A percentile compares a stretch with the other conserved stretches of the same genome.
These are phyloP conservation scores for Mastomys coucha DNA, from an alignment of 2,113 vertebrate genomes.

Conservation along the genomic window DNA sequence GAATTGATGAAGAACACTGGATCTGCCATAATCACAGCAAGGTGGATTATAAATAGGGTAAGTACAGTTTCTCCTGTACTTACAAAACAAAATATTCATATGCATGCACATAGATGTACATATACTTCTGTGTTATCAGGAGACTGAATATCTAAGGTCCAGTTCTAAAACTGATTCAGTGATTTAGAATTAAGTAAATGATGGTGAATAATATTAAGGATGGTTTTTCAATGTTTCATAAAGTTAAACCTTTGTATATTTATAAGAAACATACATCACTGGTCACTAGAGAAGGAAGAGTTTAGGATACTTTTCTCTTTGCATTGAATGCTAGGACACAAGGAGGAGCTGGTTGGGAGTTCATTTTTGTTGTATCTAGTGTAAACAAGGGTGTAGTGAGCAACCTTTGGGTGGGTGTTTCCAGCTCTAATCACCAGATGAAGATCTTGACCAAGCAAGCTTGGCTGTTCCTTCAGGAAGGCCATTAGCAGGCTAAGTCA, in stretches of 20 bases:
- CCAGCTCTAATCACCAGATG: not conserved
- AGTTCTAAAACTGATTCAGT: constrained; percentile 39
- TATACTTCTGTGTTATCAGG: not conserved
- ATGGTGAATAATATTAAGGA: not conserved
- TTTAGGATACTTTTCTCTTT: not conserved
- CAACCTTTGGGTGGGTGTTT: not conserved
- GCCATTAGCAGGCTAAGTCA: not conserved
- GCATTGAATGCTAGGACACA: not conserved
- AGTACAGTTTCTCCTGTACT: not conserved
- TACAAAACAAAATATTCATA: not conserved
- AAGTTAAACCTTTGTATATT: not conserved
- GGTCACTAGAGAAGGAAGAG: not conserved
- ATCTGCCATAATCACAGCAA: not conserved
- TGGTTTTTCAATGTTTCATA: constrained; percentile 29
- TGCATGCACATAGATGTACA: not conserved
- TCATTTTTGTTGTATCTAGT: not conserved
- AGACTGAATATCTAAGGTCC: not conserved
- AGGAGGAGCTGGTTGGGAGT: not conserved
- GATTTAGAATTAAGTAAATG: not conserved
- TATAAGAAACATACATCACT: not conserved
- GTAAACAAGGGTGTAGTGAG: not conserved
- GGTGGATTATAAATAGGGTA: not conserved
- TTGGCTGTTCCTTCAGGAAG: not conserved
- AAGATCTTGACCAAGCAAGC: not conserved
- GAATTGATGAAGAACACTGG: not conserved